phyloP scores from a whole-genome alignment of 2,113 vertebrate species.

The Colaptes auratus region DNA sequence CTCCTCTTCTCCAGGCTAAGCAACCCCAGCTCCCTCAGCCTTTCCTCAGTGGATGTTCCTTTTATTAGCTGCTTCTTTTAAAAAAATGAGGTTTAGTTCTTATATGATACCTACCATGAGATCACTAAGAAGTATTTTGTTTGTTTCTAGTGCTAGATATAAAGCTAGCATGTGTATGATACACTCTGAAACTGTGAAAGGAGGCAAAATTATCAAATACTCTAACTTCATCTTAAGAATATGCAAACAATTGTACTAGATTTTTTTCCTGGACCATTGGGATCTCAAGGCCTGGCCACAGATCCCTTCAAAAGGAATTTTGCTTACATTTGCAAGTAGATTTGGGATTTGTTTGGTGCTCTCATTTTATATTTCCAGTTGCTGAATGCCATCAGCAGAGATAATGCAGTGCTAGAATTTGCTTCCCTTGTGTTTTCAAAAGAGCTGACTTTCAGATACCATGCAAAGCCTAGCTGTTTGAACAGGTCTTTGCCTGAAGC shows the following conservation, averaged over 20 bases:
- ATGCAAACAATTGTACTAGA: not conserved
- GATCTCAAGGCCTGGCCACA: not conserved
- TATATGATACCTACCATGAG: not conserved
- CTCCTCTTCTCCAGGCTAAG: no score
- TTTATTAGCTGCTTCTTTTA: not conserved
- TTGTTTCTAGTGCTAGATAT: conserved; percentile 55
- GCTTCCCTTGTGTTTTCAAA: conserved; percentile 16
- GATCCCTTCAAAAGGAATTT: not conserved
- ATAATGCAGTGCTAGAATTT: not conserved
- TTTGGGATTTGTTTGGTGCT: conserved; percentile 3
- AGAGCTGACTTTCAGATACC: not conserved
- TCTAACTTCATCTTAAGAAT: conserved; percentile 6
- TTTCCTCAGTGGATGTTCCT: not conserved
- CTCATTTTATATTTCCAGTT: not conserved
- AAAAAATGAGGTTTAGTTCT: not conserved
- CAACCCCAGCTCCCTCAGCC: no score
- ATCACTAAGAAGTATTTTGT: not conserved
- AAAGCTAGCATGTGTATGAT: not conserved
- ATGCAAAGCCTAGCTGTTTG: not conserved
- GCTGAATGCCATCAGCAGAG: not conserved
- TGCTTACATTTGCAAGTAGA: not conserved
- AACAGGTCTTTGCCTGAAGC: conserved; percentile 39
- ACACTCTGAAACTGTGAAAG: conserved; percentile 30
- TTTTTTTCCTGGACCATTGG: not conserved
- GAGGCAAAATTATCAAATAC: not conserved